Evolutionary conservation across 2,888 invertebrate genomes (phyloP), one percentile per base, ranked within the genome.

Genomic region (Habroteleia sp.): DNA sequence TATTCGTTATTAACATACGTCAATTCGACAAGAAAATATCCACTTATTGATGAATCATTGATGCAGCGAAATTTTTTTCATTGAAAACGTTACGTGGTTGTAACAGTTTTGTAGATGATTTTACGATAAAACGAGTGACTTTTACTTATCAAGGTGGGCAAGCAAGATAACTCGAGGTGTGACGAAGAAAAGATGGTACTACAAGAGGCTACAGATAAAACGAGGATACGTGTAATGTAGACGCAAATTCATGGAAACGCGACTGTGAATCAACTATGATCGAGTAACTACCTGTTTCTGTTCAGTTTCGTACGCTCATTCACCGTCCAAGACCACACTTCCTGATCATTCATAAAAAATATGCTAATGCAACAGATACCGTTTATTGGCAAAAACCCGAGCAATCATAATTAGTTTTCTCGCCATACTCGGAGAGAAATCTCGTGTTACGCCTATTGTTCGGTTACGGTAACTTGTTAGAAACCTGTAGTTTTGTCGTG

Each of bases 281-380:
- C 11, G 33, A 16, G 31, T 27, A 35, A 35, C 48, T 68, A 42
- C 48, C 35, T 42, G 37, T 39, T 20, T 35, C 42, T 35, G 17
- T 37, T n/a, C n/a, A n/a, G 23, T 23, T 31, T 50, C 29, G 20
- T 48, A 31, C 46, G 27, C 17, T 46, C 58, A 68, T 58, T 48
- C 66, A 58, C 42, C 17, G 35, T 29, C 50, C 23, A 20, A 48
- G 27, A 8, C 13, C 16, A 16, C 17, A 6, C 37, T 44, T 58
- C 41, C 44, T 25, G 27, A 27, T 68, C 58, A 68, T 68, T 68
- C 68, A 68, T 56, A 68, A 58, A 56, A 56, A 58, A 23, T 35
- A 44, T 46, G 46, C 6, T 46, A 46, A 29, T 46, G 31, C 8
- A 17, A 31, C 31, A 46, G 31, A 46, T 31, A 31, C 6, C 10